Percentiles rank a stretch among this genome's conserved stretches.
Conservation (phyloP, 2,797 vertebrate species). For the Sebastes baramenuke region DNA sequence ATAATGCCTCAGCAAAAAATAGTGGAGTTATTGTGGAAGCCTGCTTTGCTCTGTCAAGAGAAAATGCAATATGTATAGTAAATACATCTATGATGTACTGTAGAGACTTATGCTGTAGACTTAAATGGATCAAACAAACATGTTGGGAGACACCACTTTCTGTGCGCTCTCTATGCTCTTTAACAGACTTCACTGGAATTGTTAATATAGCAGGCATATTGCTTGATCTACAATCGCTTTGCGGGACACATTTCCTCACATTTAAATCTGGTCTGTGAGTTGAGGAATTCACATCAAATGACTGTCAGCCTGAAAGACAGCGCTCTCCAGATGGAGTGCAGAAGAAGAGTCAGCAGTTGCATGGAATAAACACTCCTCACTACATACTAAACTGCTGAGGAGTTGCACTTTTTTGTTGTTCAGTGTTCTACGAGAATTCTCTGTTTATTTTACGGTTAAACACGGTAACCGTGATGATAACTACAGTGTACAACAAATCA, state of each 20-base stretch:
- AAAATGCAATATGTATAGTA: too few relatives aligned
- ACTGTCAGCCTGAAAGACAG: conserved; percentile 6
- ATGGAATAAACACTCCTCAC: neutral
- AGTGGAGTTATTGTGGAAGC: neutral
- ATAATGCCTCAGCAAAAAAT: neutral
- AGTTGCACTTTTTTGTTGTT: neutral
- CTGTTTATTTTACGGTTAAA: neutral
- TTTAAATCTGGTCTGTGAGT: neutral
- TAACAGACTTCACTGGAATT: neutral
- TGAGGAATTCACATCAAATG: conserved; percentile 14
- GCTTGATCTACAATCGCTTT: neutral
- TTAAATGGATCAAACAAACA: neutral
- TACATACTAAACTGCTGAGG: conserved; percentile 3
- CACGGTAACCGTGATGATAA: neutral
- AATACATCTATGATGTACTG: neutral
- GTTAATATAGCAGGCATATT: neutral
- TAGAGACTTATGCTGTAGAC: neutral
- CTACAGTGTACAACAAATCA: neutral
- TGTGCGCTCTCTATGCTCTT: neutral
- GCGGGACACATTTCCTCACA: neutral
- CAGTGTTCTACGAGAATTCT: neutral
- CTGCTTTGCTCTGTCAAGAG: neutral
- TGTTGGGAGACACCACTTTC: neutral
- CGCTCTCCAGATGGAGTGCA: neutral
- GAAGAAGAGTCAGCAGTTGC: conserved; percentile 16